These are phyloP conservation scores for Gandaritis pyraliata DNA, from an alignment of 2,888 invertebrate genomes.

Conservation along the genomic window DNA sequence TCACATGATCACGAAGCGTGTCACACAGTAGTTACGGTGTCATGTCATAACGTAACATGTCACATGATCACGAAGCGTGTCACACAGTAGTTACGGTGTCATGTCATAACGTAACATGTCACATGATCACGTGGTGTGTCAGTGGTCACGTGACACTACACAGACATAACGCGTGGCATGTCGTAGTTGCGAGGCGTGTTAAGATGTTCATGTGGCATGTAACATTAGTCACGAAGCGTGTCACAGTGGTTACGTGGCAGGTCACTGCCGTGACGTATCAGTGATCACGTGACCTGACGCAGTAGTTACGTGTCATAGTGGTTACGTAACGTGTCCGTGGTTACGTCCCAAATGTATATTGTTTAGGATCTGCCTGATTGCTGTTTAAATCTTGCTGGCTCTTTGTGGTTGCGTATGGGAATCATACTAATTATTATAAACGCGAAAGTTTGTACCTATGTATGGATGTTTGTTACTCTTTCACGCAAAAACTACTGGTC, in stretches of 20 bases:
- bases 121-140: too few species aligned
- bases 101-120: too few species aligned
- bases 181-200: too few species aligned
- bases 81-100: not conserved
- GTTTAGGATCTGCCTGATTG: not conserved
- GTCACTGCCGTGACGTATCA: not conserved
- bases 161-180: too few species aligned
- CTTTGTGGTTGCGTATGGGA: constrained; percentile 2
- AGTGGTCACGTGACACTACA: too few species aligned
- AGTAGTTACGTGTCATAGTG: not conserved
- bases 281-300: too few species aligned
- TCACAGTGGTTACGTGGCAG: not conserved
- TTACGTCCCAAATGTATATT: not conserved
- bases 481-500: too few species aligned
- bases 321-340: not conserved
- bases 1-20: not conserved
- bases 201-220: not conserved
- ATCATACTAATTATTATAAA: not conserved
- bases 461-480: too few species aligned
- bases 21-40: not conserved
- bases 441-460: too few species aligned
- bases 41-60: not conserved
- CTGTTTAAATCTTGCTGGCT: not conserved
- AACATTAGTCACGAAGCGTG: not conserved
- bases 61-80: too few species aligned